A percentile compares a stretch with the other conserved stretches of the same genome.
phyloP scores from a whole-genome alignment of 35 echinoderm and acorn worm genomes.

The Diadema setosum region DNA sequence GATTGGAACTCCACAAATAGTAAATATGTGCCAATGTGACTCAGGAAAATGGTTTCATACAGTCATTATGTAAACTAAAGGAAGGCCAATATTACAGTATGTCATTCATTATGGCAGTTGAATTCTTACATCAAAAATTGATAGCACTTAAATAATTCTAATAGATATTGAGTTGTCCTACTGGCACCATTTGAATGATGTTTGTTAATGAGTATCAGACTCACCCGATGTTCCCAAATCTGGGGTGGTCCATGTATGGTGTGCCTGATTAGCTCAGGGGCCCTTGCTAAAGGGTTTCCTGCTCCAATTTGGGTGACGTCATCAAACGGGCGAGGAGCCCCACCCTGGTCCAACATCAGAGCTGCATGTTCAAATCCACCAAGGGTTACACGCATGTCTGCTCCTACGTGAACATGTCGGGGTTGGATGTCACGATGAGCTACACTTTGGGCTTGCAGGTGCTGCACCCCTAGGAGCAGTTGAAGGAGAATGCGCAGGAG shows the following conservation, averaged over 20 bases:
- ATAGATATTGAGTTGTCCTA: too few species aligned
- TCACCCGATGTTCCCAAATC: background rate
- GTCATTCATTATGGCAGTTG: too few species aligned
- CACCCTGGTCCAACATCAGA: too few species aligned
- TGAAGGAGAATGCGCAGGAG: background rate
- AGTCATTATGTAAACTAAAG: too few species aligned
- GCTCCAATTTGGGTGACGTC: background rate
- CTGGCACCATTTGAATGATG: background rate
- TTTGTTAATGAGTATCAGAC: background rate
- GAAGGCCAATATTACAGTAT: too few species aligned
- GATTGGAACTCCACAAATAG: too few species aligned
- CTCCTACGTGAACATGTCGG: background rate
- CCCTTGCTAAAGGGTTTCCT: background rate
- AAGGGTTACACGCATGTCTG: background rate
- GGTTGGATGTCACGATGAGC: background rate
- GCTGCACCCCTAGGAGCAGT: background rate
- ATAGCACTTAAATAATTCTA: too few species aligned
- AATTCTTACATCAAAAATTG: too few species aligned
- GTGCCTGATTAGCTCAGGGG: background rate
- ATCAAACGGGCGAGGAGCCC: background rate
- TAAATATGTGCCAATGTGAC: too few species aligned
- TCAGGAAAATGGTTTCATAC: too few species aligned
- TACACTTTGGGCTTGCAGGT: background rate
- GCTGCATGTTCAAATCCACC: background rate
- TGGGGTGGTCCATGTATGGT: background rate